Evolutionary conservation across 2,888 invertebrate genomes (phyloP).

Genomic region (Drosophila paracracens): DNA sequence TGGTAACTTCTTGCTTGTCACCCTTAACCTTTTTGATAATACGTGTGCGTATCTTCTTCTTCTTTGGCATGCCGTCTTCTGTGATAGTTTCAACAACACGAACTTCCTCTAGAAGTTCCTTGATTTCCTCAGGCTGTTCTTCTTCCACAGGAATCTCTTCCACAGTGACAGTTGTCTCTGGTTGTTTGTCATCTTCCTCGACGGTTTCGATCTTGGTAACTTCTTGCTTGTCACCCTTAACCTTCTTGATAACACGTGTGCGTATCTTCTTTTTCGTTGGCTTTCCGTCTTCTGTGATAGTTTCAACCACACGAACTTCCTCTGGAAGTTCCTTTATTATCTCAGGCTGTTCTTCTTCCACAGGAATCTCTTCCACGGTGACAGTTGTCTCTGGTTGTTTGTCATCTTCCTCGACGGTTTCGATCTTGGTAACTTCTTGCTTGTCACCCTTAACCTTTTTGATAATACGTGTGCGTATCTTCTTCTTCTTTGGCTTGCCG

Average conservation of each 20-base stretch:
- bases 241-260: conserved; percentile 27
- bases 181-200: conserved; percentile 22
- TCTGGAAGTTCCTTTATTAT: conserved; percentile 14
- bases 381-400: conserved; percentile 24
- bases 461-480: conserved; percentile 30
- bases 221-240: conserved; percentile 28
- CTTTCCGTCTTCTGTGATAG: conserved; percentile 15
- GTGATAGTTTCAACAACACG: conserved; percentile 7
- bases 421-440: conserved; percentile 31
- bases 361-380: conserved; percentile 10
- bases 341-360: conserved; percentile 12
- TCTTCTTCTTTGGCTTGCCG: conserved; percentile 22
- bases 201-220: conserved; percentile 28
- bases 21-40: conserved; percentile 15
- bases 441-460: conserved; percentile 31
- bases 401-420: conserved; percentile 25
- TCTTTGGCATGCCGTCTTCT: conserved; percentile 7
- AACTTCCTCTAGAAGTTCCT: conserved; percentile 10
- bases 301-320: conserved; percentile 17
- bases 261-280: conserved; percentile 26
- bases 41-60: conserved; percentile 16
- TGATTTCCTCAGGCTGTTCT: conserved; percentile 5
- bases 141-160: conserved; percentile 8
- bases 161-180: conserved; percentile 20
- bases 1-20: conserved; percentile 15